These are phyloP conservation scores for Pleuronectes platessa DNA, from an alignment of 2,113 vertebrate genomes.

Conservation along the genomic window DNA sequence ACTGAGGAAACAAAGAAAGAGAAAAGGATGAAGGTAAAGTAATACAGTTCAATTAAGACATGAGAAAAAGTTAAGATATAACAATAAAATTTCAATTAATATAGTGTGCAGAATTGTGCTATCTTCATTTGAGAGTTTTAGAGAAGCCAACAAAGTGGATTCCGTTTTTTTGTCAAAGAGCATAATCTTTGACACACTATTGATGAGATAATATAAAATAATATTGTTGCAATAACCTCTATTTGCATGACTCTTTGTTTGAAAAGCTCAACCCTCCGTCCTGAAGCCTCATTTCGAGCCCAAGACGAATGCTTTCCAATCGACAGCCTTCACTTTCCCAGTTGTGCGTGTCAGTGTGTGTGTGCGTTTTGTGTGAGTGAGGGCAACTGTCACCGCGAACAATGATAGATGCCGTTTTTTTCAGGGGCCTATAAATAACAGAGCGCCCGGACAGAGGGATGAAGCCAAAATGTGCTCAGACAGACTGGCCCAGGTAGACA, in stretches of 20 bases:
- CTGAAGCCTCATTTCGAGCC: too few relatives aligned
- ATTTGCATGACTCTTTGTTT: neutral
- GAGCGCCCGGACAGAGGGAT: conserved; percentile 54
- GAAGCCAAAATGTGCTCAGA: conserved; percentile 47
- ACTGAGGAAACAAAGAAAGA: too few relatives aligned
- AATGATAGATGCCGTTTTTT: conserved; percentile 40
- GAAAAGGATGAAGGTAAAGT: too few relatives aligned
- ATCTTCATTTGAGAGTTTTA: too few relatives aligned
- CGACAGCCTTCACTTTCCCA: conserved; percentile 2
- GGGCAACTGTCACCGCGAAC: conserved; percentile 33
- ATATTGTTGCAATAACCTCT: neutral
- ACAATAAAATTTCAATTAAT: too few relatives aligned
- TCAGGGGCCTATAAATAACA: conserved; percentile 61
- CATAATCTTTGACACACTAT: too few relatives aligned
- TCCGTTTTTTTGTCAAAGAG: too few relatives aligned
- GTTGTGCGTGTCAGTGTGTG: neutral
- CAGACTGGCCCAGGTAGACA: conserved; percentile 58
- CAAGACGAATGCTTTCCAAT: conserved; percentile 11
- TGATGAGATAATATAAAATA: neutral
- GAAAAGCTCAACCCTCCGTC: neutral
- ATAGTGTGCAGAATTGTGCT: too few relatives aligned
- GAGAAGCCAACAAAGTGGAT: too few relatives aligned
- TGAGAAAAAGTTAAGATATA: too few relatives aligned
- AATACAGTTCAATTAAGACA: too few relatives aligned
- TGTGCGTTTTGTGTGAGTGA: neutral